phyloP scores from a whole-genome alignment of 2,113 vertebrate species.

The Centropus unirufus region DNA sequence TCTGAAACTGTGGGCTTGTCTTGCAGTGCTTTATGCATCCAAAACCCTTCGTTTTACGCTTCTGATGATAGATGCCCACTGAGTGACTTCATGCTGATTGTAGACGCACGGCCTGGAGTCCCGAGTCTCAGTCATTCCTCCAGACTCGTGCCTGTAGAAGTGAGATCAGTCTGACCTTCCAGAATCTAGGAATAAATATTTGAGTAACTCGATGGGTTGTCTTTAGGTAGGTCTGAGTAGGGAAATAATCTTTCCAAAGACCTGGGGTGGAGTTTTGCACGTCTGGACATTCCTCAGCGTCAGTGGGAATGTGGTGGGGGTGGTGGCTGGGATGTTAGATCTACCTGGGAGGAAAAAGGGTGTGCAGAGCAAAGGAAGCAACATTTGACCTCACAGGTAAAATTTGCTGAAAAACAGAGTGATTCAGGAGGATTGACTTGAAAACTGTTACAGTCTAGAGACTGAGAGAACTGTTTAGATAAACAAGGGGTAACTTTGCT shows the following conservation, averaged over 20 bases:
- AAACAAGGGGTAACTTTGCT: background rate
- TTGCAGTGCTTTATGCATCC: background rate
- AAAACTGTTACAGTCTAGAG: background rate
- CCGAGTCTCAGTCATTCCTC: background rate
- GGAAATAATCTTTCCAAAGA: background rate
- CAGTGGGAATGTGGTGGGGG: background rate
- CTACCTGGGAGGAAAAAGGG: background rate
- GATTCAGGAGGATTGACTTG: background rate
- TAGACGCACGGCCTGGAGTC: background rate
- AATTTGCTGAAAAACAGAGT: background rate
- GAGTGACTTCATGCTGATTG: background rate
- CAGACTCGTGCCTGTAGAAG: background rate
- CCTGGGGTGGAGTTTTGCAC: background rate
- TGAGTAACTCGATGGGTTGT: constrained; percentile 2
- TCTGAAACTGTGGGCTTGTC: background rate
- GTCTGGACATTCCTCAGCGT: background rate
- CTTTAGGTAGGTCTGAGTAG: constrained; percentile 1
- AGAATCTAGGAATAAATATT: background rate
- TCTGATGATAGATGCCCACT: background rate
- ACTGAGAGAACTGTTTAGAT: background rate
- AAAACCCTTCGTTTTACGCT: background rate
- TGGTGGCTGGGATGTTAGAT: background rate
- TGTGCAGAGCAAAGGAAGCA: background rate
- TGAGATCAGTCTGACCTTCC: background rate
- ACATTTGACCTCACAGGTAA: background rate